Percentiles rank a stretch among this genome's conserved stretches.
These are phyloP conservation scores for Apamea monoglypha DNA, from an alignment of 2,888 invertebrate genomes.

Conservation along the genomic window DNA sequence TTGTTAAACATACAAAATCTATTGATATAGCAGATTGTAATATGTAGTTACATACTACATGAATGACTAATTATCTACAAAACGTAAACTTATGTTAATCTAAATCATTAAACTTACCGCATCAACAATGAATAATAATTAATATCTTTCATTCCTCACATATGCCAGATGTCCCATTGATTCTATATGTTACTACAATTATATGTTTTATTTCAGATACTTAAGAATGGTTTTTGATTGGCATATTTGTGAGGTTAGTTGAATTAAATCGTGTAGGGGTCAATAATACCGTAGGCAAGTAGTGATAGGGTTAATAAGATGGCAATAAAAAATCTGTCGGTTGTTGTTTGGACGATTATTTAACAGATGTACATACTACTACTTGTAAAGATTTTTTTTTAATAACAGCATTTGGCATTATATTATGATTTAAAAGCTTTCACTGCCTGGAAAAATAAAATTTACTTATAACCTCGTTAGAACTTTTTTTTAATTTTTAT, in stretches of 20 bases:
- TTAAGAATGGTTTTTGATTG: constrained; percentile 35
- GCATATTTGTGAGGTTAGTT: background rate
- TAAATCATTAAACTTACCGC: constrained; percentile 48
- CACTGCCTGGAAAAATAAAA: background rate
- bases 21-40: constrained; percentile 30
- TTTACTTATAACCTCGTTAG: too few species aligned
- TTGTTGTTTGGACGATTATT: constrained; percentile 40
- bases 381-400: constrained; percentile 6
- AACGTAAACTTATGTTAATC: constrained; percentile 51
- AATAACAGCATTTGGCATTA: constrained; percentile 40
- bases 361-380: constrained; percentile 53
- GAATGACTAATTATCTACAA: constrained; percentile 53
- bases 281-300: constrained; percentile 51
- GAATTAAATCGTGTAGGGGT: constrained; percentile 49
- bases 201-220: background rate
- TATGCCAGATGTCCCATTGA: constrained; percentile 49
- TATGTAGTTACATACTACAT: constrained; percentile 28
- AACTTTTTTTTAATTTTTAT: background rate
- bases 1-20: constrained; percentile 14
- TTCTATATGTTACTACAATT: background rate
- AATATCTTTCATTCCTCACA: constrained; percentile 41
- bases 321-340: constrained; percentile 50
- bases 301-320: constrained; percentile 62
- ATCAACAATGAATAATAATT: constrained; percentile 55
- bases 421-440: background rate